Base-by-base conservation (phyloP, 2,888 invertebrate genomes). In the Sminthurinus aureus region DNA sequence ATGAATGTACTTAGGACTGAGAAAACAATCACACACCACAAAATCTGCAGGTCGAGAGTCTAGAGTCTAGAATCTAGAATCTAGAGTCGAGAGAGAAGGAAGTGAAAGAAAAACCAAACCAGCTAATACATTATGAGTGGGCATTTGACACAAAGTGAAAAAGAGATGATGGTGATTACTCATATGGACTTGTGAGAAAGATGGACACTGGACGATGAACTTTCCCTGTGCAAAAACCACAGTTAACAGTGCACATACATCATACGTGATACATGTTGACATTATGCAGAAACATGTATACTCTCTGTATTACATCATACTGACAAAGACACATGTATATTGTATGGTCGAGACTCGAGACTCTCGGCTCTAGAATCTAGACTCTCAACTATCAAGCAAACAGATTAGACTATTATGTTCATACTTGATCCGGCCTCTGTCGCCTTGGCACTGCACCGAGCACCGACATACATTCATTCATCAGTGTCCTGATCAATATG, bases 401-500 rank as follows among this genome's bases (percentile, higher is more conserved):
- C 71, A 71, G 71, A 71, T 71, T 71, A 71, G 4, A 38, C 38
- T 18, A 67, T 67, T 67, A 67, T 67, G 67, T 67, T 67, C 22
- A n/a, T 67, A 22, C 67, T 38, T 38, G 38, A 38, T 38, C 38
- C 38, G 38, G 38, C 6, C 38, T 38, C 38, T 38, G 38, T 38
- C 38, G 38, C 38, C 38, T 38, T 38, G 38, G 38, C 38, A 38
- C 38, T 38, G 38, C 1, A 1, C 1, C 38, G 3, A 8, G 8
- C 64, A 64, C 64, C 64, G 8, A 64, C 64, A 64, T 38, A 38
- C 38, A 38, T 38, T 38, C 38, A 69, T 71, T 71, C 71, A 71
- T 71, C 71, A 71, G 71, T 71, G 71, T 71, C 71, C 8, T 71
- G 26, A 71, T 71, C 71, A 71, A 71, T 71, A 71, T 24, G 26